These are phyloP conservation scores for Melanotaenia maccullochi DNA, from an alignment of 2,797 vertebrate species.

Conservation along the genomic window DNA sequence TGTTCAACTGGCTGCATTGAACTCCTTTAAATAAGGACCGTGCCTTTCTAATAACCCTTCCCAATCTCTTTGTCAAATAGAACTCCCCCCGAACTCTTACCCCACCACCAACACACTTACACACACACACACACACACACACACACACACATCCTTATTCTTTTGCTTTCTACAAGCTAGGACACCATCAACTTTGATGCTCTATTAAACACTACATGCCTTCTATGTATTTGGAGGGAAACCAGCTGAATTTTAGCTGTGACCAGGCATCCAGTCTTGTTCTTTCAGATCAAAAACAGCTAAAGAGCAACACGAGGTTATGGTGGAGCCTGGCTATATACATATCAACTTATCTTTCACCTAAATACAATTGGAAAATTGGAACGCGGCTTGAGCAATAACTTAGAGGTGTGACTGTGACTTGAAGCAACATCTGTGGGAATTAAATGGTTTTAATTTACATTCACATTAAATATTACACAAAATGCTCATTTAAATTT, in stretches of 20 bases:
- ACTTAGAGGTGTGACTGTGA: not conserved
- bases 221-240: not conserved
- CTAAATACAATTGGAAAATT: conserved; percentile 12
- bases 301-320: not conserved
- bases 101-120: conserved; percentile 10
- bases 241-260: conserved; percentile 1
- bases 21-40: conserved; percentile 75
- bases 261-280: not conserved
- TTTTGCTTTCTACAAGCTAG: conserved; percentile 18
- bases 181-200: not conserved
- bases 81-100: conserved; percentile 21
- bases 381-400: not conserved
- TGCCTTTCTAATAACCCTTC: conserved; percentile 73
- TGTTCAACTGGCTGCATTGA: conserved; percentile 66
- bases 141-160: conserved; percentile 24
- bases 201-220: not conserved
- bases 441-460: not conserved
- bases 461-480: not conserved
- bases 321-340: conserved; percentile 1
- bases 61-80: conserved; percentile 81
- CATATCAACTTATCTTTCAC: not conserved
- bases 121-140: conserved; percentile 12
- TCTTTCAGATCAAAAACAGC: conserved; percentile 1
- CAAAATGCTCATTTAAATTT: not conserved
- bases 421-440: not conserved